These are phyloP conservation scores for Drosophila simulans DNA, from an alignment of 1,140 invertebrate species.

Conservation along the genomic window DNA sequence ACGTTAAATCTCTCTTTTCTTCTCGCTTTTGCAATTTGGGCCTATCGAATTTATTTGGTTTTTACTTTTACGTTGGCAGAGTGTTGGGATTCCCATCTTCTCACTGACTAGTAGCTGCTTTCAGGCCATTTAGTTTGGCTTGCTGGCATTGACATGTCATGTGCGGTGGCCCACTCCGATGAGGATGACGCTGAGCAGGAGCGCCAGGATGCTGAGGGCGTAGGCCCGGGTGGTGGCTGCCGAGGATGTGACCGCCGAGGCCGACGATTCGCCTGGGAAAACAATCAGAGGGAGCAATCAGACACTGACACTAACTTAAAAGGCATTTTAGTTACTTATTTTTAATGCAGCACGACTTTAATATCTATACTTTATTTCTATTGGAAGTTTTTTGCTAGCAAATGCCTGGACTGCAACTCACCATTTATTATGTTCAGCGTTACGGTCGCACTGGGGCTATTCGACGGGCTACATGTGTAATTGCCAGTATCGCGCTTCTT, in stretches of 20 bases:
- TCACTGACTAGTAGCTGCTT: conserved; percentile 11
- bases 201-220: conserved; percentile 69
- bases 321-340: too few relatives aligned
- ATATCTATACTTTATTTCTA: neutral
- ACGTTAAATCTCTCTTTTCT: conserved; percentile 15
- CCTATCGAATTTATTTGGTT: conserved; percentile 45
- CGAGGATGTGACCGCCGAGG: conserved; percentile 82
- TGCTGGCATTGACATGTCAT: conserved; percentile 67
- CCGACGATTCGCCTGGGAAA: conserved; percentile 79
- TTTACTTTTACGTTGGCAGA: conserved; percentile 57
- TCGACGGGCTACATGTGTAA: conserved; percentile 84
- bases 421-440: conserved; percentile 84
- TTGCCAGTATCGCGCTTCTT: conserved; percentile 84
- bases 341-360: neutral
- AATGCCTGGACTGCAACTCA: conserved; percentile 53
- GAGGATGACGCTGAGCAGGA: conserved; percentile 72
- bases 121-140: conserved; percentile 33
- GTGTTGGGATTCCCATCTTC: conserved; percentile 14
- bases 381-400: conserved; percentile 2
- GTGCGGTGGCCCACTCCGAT: conserved; percentile 72
- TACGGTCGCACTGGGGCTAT: conserved; percentile 84
- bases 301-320: neutral
- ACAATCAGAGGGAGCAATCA: conserved; percentile 6
- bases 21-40: conserved; percentile 11
- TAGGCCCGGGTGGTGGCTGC: conserved; percentile 77